Base-by-base conservation (phyloP, 2,113 vertebrate species). In the Corapipo altera region DNA sequence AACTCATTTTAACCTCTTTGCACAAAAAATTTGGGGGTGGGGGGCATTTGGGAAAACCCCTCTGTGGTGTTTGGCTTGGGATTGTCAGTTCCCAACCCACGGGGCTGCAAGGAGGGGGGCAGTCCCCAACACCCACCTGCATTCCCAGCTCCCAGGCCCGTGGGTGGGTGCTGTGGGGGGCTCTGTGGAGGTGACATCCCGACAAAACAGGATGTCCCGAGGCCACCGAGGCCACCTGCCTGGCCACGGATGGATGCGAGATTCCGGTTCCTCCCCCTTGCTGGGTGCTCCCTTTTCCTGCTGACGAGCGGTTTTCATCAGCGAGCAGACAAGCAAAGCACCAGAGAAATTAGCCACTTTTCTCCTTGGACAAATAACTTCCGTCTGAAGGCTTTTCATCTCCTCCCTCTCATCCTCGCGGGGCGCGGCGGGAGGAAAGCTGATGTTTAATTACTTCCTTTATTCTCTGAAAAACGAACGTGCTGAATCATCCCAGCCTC, bases 301-400 rank as follows among this genome's bases (percentile, higher is more conserved):
- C 93, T 93, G 96, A 89, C 12, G 35, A 67, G 95, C 11, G 2
- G 46, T 69, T 95, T 93, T 88, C 75, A n/a, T 81, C 83, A 93
- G 85, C 11, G 1, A 89, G 93, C 81, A 88, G 90, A 75, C 78
- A 59, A 89, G 89, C 70, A 66, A 87, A 95, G 93, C 92, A 75
- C 64, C 51, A 33, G 85, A 86, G 92, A 92, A 96, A 93, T 93
- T 70, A 96, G 91, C 57, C 76, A 64, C 93, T 89, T 92, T 93
- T 96, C 95, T 96, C 83, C 79, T 91, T 44, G 77, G 88, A 96
- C 92, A 96, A 96, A 96, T 93, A 91, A 94, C 93, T 97, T 95
- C 96, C 95, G 57, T 90, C 95, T 91, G 83, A 88, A 90, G 76
- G 84, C 95, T 93, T 94, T 94, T 91, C 65, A 95, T 95, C 95